Evolutionary conservation across 2,797 vertebrate species (phyloP), one percentile per base, ranked within the genome.

Genomic region (Tenualosa thibaudeaui): DNA sequence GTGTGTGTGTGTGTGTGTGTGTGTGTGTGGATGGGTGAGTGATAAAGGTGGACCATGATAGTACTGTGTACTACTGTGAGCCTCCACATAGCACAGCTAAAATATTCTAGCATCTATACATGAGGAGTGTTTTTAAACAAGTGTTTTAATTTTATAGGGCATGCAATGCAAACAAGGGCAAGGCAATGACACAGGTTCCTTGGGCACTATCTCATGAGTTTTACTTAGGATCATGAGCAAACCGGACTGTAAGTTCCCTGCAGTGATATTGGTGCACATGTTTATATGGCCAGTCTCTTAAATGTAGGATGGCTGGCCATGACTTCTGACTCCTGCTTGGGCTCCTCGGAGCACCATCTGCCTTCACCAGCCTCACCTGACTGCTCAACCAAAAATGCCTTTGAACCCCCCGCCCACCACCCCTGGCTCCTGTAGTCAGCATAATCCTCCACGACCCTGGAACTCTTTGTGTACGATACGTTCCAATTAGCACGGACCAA

Each of bases 351-450:
- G 58, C 62, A 49, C 85, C 85, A 85, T 60, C 85, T 87, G 85
- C 37, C 75, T 84, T n/a, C 83, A 54, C 43, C 54, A 26, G 81
- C 49, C 82, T 81, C 60, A 78, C 81, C 83, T 84, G 84, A 82
- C 82, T 68, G 54, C 68, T 51, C 83, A 83, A 78, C 53, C 84
- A 17, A 78, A 85, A 85, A 68, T 87, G 71, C 60, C 50, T 43
- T 82, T 82, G 83, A 83, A 86, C 65, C 6, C 26, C 26, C 65
- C 9, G 2, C 65, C 26, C 68, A 40, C 31, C 68, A 31, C 83
- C 85, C 82, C 84, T 81, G 3, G 46, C 53, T 83, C 46, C 83
- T 88, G 83, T 83, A 85, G 83, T 84, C 86, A 88, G 84, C 83
- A 85, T 88, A 81, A 84, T 84, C 85, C 85, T 81, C 83, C 68